Evolutionary conservation across 92 coral and sea anemone genomes (phyloP), one percentile per base, ranked within the genome.

Genomic region (Epizoanthus scotinus): DNA sequence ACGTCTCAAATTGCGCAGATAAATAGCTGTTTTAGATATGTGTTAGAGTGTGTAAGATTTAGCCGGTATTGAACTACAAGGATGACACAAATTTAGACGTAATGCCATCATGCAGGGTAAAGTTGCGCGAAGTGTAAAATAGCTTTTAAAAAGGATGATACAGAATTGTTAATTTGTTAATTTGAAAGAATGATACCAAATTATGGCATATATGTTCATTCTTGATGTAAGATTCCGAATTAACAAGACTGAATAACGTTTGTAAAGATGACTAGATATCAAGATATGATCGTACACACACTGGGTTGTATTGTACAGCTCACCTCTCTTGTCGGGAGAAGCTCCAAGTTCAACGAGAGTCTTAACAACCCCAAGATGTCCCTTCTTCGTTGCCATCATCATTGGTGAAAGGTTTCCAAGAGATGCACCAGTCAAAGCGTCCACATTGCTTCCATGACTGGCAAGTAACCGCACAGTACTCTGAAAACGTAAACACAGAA

Each of bases 271-370:
- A 61, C 19, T 61, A 8, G 67, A 21, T 8, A 61, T 61, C 31
- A 13, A 61, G 10, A 13, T 34, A 34, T 50, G 13, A 8, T n/a
- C 24, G 2, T 69, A 4, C 55, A 14, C 28, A 52, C 22, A 25
- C 25, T 40, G 28, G 17, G 49, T 25, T 10, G 52, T 2, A 9
- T 9, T 47, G 12, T 17, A 28, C 20, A 13, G 18, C 71, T 29
- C 29, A 92, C 97, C 97, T 85, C 84, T 88, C 62, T 85, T 87
- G 82, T 86, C 97, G 25, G 97, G 86, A 21, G 82, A 78, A 2
- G 92, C 94, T 26, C 93, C 93, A 22, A 90, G 83, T 26, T 92
- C 94, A 12, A 92, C 79, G 70, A 92, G 90, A 58, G 85, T 81
- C 57, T 90, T 92, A 26, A 92, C 97, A 26, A 87, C 71, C 29